Base-by-base conservation (phyloP, 2,888 invertebrate species). In the Pammene aurita region DNA sequence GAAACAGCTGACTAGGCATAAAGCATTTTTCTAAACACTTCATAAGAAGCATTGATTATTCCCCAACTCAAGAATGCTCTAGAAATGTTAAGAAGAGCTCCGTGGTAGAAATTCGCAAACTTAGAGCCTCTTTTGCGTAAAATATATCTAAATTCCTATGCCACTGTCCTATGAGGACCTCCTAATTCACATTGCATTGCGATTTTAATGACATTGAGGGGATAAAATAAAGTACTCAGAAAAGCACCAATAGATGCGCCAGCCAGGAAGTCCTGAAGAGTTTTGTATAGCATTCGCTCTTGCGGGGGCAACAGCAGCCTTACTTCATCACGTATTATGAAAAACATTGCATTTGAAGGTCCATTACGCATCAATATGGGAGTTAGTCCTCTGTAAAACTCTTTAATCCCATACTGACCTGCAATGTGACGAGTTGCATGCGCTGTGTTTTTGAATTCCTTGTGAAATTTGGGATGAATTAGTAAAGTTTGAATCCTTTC, bases 11-110 rank as follows among this genome's bases (percentile, higher is more conserved):
- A 84, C 86, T 88, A 89, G 81, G 82, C 46, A 76, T 91, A 90
- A 74, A 92, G 77, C 72, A 90, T 72, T 86, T 92, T 93, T 80
- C 95, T 96, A 80, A 97, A 92, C 76, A 96, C 92, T 93, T 98
- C 99, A 88, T 99, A 99, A 0, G 98, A 96, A 0, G 98, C 96
- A 88, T 99, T 99, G 85, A 99, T 98, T 67, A 99, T 96, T 70
- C 99, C 99, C 99, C 99, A 99, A 80, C 99, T 98, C 72, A 99
- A 85, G 87, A 99, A 96, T 56, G 99, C 98, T 73, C 99, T 94
- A 35, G 97, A 96, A 84, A 97, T 98, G 89, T 99, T 99, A 72
- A 98, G 94, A 79, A 97, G 95, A 55, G 97, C 97, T 6, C 99
- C 99, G 70, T 97, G 95, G 87, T 98, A 99, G 82, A 99, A 95